Evolutionary conservation across 2,888 invertebrate genomes (phyloP).

Genomic region (Caenorhabditis panamensis): DNA sequence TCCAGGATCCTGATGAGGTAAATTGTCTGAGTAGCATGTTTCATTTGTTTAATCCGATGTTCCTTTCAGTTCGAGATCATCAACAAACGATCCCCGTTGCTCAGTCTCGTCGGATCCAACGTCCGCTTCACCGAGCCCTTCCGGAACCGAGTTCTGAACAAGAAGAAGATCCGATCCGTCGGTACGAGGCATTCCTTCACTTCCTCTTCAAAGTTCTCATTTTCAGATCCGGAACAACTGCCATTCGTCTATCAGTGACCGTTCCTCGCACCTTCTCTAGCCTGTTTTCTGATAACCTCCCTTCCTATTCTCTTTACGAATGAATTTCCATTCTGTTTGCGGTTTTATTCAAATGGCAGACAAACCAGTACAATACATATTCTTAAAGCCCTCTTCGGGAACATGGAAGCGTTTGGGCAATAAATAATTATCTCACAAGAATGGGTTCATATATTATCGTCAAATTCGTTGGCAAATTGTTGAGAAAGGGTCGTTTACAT

Average conservation of each 20-base stretch:
- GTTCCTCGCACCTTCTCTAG: not conserved
- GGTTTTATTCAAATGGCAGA: not conserved
- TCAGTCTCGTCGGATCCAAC: conserved; percentile 65
- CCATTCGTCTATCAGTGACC: conserved; percentile 17
- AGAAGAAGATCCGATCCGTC: conserved; percentile 62
- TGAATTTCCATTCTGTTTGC: conserved; percentile 34
- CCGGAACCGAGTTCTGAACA: conserved; percentile 57
- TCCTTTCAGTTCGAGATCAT: conserved; percentile 61
- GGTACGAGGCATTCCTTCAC: not conserved
- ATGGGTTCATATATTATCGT: not conserved
- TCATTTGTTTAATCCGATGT: conserved; percentile 10
- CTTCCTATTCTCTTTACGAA: conserved; percentile 1
- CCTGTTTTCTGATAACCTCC: not conserved
- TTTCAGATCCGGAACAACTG: conserved; percentile 22
- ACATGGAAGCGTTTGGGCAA: not conserved
- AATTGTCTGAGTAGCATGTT: not conserved
- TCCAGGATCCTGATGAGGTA: conserved; percentile 68
- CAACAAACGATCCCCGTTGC: conserved; percentile 57
- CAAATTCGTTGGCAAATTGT: conserved; percentile 15
- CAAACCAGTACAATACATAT: conserved; percentile 2
- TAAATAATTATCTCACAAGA: conserved; percentile 13
- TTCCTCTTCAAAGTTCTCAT: not conserved
- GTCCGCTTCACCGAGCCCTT: conserved; percentile 66
- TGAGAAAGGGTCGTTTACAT: conserved; percentile 15
- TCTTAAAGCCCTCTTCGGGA: not conserved